Base-by-base conservation (phyloP, 2,797 vertebrate genomes). In the Crax fasciolata region DNA sequence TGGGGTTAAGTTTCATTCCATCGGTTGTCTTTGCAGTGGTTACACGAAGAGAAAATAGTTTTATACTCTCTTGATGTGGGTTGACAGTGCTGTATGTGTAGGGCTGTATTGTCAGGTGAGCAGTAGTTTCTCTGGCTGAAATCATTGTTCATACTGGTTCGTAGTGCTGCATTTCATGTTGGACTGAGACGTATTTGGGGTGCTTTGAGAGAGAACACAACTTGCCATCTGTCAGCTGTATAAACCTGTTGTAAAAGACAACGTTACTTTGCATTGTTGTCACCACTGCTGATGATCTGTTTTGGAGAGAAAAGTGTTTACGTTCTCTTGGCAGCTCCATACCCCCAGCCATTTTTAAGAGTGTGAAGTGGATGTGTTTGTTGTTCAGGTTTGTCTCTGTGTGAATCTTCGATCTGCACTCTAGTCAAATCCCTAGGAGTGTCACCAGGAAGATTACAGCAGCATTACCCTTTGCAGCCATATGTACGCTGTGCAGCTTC, bases 391-490 rank as follows among this genome's bases (percentile, higher is more conserved):
- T 90, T 83, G 32, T 67, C 48, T 81, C 72, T 62, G 17, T 71
- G 63, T 73, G 52, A 41, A 54, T 93, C 66, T 94, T 92, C 0
- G 0, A 15, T 89, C 66, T 93, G 65, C 54, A 28, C 62, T 74
- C 71, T 2, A 93, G 79, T 80, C 83, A 94, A 96, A 96, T 95
- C 91, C 83, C 51, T 93, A 41, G 16, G 51, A 84, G 43, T 75
- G 48, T 80, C 78, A 75, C 72, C 79, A 44, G 82, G 83, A 75
- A 68, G 94, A 93, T 96, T 94, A 93, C n/a, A 78, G 87, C 44
- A 83, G 93, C 75, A 95, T 95, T 93, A 90, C 65, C 38, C 58
- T 43, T 90, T 84, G 23, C 49, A 87, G 65, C 90, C 89, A 80
- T 93, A 95, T 92, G 89, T 77, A 85, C 74, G 25, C 61, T 39